phyloP scores from a whole-genome alignment of 2,113 vertebrate genomes.

The Antigone vipio region DNA sequence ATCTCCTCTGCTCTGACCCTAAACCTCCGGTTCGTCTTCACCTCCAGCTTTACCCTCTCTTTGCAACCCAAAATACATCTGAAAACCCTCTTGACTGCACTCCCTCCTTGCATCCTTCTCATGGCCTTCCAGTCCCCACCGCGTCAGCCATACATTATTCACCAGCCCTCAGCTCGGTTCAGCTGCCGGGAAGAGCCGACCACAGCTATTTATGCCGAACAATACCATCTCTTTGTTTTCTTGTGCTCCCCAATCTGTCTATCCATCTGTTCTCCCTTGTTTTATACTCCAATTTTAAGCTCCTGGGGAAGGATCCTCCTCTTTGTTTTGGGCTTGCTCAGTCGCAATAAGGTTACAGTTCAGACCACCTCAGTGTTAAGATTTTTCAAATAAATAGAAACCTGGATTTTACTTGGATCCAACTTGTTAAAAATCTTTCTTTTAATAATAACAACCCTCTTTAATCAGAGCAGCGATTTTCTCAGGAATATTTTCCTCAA shows the following conservation, averaged over 20 bases:
- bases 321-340: background rate
- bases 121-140: background rate
- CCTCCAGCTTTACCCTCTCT: background rate
- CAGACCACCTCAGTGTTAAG: background rate
- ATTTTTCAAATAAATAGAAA: background rate
- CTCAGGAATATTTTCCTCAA: background rate
- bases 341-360: background rate
- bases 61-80: accelerated
- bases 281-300: background rate
- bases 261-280: constrained; percentile 20
- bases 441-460: background rate
- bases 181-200: background rate
- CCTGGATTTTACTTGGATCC: background rate
- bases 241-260: constrained; percentile 26
- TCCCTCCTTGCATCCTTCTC: background rate
- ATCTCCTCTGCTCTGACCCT: background rate
- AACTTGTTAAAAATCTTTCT: background rate
- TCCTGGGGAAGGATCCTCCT: constrained; percentile 30
- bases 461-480: background rate
- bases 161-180: background rate
- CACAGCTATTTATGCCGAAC: background rate
- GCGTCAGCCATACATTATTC: background rate
- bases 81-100: background rate
- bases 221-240: constrained; percentile 3
- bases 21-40: background rate